Evolutionary conservation across 2,113 vertebrate genomes (phyloP).

Genomic region (Saguinus imperator): DNA sequence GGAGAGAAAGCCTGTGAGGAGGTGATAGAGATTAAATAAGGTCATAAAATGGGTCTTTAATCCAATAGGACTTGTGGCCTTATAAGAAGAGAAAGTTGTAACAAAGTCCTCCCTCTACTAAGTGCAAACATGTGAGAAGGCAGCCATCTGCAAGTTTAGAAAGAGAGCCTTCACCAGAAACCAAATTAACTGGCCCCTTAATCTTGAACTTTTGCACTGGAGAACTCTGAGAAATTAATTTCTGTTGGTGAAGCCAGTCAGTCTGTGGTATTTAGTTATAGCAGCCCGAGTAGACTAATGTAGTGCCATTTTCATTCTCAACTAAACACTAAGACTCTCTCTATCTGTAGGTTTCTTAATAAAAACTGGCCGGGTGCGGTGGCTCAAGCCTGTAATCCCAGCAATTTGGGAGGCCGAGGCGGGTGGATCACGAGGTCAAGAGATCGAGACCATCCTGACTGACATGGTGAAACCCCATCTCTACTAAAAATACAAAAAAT

Average conservation of each 20-base stretch:
- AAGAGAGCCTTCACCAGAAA: neutral
- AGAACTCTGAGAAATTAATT: neutral
- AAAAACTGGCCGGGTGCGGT: neutral
- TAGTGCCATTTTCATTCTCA: neutral
- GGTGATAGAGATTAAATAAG: neutral
- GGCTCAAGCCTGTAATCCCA: too few relatives aligned
- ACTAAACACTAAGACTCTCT: neutral
- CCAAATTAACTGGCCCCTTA: neutral
- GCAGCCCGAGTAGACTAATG: neutral
- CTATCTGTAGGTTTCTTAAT: neutral
- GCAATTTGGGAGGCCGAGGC: too few relatives aligned
- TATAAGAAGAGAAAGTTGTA: neutral
- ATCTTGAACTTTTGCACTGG: neutral
- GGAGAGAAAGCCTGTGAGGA: neutral
- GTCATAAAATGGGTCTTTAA: neutral
- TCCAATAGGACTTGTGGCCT: neutral
- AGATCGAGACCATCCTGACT: too few relatives aligned
- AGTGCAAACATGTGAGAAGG: neutral
- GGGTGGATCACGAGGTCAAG: too few relatives aligned
- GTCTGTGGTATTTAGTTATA: neutral
- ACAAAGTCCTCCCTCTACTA: neutral
- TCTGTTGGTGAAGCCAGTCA: too few relatives aligned
- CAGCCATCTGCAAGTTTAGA: too few relatives aligned
- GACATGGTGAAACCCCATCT: too few relatives aligned
- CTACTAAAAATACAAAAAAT: too few relatives aligned